Evolutionary conservation across 2,797 vertebrate species (phyloP), one percentile per base, ranked within the genome.

Genomic region (Eupleurogrammus muticus): DNA sequence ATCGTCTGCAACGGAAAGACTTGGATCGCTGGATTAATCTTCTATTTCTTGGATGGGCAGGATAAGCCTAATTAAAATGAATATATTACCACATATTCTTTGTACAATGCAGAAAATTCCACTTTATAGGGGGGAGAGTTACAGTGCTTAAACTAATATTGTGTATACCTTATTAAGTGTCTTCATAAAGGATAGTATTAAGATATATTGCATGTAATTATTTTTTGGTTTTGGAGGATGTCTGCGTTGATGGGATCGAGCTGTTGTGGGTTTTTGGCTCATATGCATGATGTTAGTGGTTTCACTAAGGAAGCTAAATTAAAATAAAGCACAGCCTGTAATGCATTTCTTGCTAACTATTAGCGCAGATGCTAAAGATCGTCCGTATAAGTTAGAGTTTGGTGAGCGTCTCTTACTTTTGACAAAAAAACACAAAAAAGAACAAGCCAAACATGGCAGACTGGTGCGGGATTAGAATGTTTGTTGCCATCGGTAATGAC

Each of bases 381-480:
- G 24, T 4, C n/a, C n/a, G n/a, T n/a, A n/a, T 53, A 44, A 44
- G 19, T 9, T 11, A 13, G 19, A 38, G 12, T 51, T 65, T 52
- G 14, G 0, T 1, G 20, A 51, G 12, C 73, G 35, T 28, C 44
- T 53, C 38, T 16, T 51, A n/a, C 68, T 57, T 70, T 13, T 51
- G 19, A 53, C 19, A 21, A 38, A 38, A 5, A 38, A 44, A 36
- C 5, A 36, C 28, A 44, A 34, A 40, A 66, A 46, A 66, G 68
- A 77, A 81, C 53, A 72, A 50, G 78, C 54, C 77, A 71, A 68
- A 79, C 58, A 34, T 66, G 66, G 75, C 65, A 70, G 79, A 82
- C 68, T 74, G 53, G 49, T 24, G 76, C 66, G 3, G 21, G 65
- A 82, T 73, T 81, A 74, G 78, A 84, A 69, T 16, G 53, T 34